Evolutionary conservation across 2,888 invertebrate genomes (phyloP).

Genomic region (Temnothorax unifasciatus): DNA sequence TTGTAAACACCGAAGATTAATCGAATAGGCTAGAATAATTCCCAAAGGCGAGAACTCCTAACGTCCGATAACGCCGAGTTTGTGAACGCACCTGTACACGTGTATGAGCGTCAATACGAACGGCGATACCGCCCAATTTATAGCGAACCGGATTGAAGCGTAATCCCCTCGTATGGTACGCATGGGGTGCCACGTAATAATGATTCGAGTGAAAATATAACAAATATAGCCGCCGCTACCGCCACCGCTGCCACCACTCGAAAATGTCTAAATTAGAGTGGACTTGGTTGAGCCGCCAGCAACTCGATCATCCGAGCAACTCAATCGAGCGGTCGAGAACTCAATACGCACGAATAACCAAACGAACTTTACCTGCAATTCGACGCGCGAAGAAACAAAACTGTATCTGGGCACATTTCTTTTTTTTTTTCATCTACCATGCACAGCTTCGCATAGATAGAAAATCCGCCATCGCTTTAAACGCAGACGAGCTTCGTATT

Average conservation of each 20-base stretch:
- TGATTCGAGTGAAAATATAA: slow-evolving; percentile 81
- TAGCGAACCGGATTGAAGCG: slow-evolving; percentile 79
- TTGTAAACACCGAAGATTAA: slow-evolving; percentile 36
- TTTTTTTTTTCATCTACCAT: not conserved
- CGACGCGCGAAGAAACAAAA: slow-evolving; percentile 8
- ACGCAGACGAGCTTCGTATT: slow-evolving; percentile 19
- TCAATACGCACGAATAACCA: slow-evolving; percentile 50
- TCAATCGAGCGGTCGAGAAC: slow-evolving; percentile 17
- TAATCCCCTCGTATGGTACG: slow-evolving; percentile 77
- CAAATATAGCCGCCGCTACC: slow-evolving; percentile 67
- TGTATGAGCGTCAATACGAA: slow-evolving; percentile 35
- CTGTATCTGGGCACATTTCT: not conserved
- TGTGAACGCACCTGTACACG: slow-evolving; percentile 38
- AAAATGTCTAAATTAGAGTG: slow-evolving; percentile 79
- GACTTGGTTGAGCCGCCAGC: slow-evolving; percentile 67
- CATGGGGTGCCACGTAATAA: slow-evolving; percentile 78
- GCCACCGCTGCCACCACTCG: slow-evolving; percentile 47
- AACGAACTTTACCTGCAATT: slow-evolving; percentile 33
- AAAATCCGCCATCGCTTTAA: slow-evolving; percentile 1
- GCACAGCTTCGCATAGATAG: not conserved
- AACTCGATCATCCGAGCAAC: slow-evolving; percentile 69
- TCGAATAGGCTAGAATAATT: slow-evolving; percentile 13
- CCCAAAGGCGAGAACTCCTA: slow-evolving; percentile 14
- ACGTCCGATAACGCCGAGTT: slow-evolving; percentile 17
- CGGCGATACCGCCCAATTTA: slow-evolving; percentile 81